These are phyloP conservation scores for Oeneis ivallda DNA, from an alignment of 2,888 invertebrate genomes.

Conservation along the genomic window DNA sequence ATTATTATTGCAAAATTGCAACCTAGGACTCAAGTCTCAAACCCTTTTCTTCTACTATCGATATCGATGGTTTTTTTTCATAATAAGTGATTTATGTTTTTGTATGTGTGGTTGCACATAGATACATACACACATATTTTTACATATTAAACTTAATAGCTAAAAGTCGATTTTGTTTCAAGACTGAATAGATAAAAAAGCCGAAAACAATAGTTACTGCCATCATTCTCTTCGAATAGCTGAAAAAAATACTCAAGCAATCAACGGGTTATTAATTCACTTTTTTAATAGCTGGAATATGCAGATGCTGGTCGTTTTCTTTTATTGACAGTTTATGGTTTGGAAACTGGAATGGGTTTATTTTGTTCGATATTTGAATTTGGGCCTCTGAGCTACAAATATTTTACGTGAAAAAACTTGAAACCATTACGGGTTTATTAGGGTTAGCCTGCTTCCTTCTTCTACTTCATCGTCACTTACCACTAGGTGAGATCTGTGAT, in stretches of 20 bases:
- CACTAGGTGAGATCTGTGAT: too few species aligned
- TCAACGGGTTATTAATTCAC: constrained; percentile 71
- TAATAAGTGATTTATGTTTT: too few species aligned
- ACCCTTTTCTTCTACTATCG: too few species aligned
- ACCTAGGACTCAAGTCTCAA: too few species aligned
- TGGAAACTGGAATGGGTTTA: constrained; percentile 71
- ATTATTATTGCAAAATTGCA: too few species aligned
- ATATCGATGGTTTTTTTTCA: too few species aligned
- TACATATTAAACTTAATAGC: neutral
- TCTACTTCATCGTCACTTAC: too few species aligned
- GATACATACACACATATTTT: neutral
- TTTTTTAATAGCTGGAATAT: constrained; percentile 70
- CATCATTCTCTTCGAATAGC: constrained; percentile 25
- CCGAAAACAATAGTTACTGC: constrained; percentile 6
- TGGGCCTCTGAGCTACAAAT: constrained; percentile 34
- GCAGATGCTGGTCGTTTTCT: constrained; percentile 66
- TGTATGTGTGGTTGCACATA: too few species aligned
- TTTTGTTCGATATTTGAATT: constrained; percentile 58
- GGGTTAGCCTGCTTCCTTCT: too few species aligned
- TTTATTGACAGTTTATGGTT: constrained; percentile 79
- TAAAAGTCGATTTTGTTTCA: neutral
- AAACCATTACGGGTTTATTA: too few species aligned
- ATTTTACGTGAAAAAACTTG: neutral
- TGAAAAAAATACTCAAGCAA: constrained; percentile 49
- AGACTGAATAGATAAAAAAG: neutral